Percentiles rank a stretch among this genome's conserved stretches.
These are phyloP conservation scores for Tupaia chinensis DNA, from an alignment of 2,113 vertebrate species.

Conservation along the genomic window DNA sequence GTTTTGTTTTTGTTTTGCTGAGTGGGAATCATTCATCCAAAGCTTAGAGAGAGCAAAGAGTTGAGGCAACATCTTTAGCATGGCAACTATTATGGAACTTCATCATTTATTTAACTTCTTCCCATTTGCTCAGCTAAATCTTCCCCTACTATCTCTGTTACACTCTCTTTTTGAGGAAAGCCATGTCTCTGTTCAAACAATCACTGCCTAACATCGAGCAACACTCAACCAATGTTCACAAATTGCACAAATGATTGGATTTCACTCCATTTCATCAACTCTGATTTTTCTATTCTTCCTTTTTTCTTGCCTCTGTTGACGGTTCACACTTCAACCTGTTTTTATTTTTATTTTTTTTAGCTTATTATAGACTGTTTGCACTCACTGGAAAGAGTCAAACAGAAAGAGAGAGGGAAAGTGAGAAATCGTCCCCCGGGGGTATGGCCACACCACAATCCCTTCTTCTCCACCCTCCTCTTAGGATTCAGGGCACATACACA, in stretches of 20 bases:
- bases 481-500: too few species aligned
- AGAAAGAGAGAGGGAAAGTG: too few species aligned
- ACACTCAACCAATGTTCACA: background rate
- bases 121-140: background rate
- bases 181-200: background rate
- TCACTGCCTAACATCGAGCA: background rate
- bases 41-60: background rate
- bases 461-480: too few species aligned
- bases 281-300: background rate
- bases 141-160: background rate
- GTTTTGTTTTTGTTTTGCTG: background rate
- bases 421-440: too few species aligned
- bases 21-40: background rate
- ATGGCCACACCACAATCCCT: too few species aligned
- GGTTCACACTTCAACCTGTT: background rate
- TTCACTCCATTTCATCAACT: background rate
- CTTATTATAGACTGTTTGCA: too few species aligned
- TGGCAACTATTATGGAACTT: background rate
- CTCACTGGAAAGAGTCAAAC: too few species aligned
- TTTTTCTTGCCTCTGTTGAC: background rate
- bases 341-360: too few species aligned
- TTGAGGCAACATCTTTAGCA: accelerated
- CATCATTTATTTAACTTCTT: background rate
- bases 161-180: background rate
- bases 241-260: background rate